Base-by-base conservation (phyloP, 2,888 invertebrate species). In the Pyrochroa serraticornis region DNA sequence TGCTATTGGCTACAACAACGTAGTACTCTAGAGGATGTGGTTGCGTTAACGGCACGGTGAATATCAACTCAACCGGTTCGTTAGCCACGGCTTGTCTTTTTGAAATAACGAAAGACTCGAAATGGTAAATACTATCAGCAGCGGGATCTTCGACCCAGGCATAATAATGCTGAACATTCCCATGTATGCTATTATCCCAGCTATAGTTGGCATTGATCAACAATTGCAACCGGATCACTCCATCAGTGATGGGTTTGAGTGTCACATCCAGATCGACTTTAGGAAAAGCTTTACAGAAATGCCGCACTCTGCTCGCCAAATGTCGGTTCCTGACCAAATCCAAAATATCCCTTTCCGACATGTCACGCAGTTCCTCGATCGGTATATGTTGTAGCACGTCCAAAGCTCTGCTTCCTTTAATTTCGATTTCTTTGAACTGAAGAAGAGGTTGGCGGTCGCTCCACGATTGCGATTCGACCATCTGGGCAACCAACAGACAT, bases 131-230 rank as follows among this genome's bases (percentile, higher is more conserved):
- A 66, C 89, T 89, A 75, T 97, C 95, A 46, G 87, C 91, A 36
- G 93, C 93, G 0, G 97, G 92, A 80, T 99, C 97, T 78, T 98
- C 97, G 31, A 99, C 92, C 95, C 98, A 97, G 58, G 99, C 87
- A 93, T 96, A 98, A 79, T 96, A 99, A 0, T 92, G 87, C 78
- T 97, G 73, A 7, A 70, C 95, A 0, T 91, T 87, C 0, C 87
- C 87, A 74, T 97, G 96, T 42, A 95, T 85, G 67, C 85, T 88
- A 75, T 95, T 94, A 71, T 92, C 94, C 97, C 97, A 97, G 59
- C 85, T 88, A 68, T 77, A 83, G 36, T 88, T 87, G 0, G 96
- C 89, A 53, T 82, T 86, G 13, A 97, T 87, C 48, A 85, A 85
- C 8, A 97, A 84, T 56, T 89, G 86, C 65, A 98, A 92, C 71